Percentiles rank a stretch among this genome's conserved stretches.
phyloP scores from a whole-genome alignment of 2,113 vertebrate genomes.

The Tapirus terrestris region DNA sequence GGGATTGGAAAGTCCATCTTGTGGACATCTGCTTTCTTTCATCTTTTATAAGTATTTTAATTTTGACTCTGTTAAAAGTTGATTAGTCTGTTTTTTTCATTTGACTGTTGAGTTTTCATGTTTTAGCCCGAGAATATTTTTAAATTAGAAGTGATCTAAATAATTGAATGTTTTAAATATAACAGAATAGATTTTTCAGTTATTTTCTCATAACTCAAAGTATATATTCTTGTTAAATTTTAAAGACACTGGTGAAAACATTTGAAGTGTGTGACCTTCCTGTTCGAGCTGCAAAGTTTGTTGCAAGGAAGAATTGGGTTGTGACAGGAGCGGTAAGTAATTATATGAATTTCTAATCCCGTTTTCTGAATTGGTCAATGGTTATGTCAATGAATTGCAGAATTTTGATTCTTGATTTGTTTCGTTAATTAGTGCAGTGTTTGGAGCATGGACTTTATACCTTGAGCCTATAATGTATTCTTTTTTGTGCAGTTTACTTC shows the following conservation, averaged over 20 bases:
- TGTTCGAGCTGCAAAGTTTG: slow-evolving; percentile 98
- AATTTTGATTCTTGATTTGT: slow-evolving; percentile 7
- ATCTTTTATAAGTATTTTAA: background rate
- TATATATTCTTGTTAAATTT: slow-evolving; percentile 66
- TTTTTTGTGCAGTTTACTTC: background rate
- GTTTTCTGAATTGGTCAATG: slow-evolving; percentile 28
- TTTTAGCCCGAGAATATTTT: slow-evolving; percentile 37
- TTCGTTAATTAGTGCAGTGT: background rate
- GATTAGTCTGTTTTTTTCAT: background rate
- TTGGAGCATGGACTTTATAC: slow-evolving; percentile 7
- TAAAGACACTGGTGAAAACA: slow-evolving; percentile 97
- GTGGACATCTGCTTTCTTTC: background rate
- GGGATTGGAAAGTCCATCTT: background rate
- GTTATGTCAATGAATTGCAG: background rate
- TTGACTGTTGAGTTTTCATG: slow-evolving; percentile 17
- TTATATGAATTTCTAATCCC: background rate
- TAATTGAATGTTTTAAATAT: slow-evolving; percentile 7
- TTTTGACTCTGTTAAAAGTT: slow-evolving; percentile 15
- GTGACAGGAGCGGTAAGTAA: slow-evolving; percentile 97
- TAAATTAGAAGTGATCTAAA: slow-evolving; percentile 23
- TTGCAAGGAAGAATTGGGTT: slow-evolving; percentile 99
- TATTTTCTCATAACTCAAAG: background rate
- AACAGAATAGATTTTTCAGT: slow-evolving; percentile 30
- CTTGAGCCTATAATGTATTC: background rate
- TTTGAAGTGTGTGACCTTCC: slow-evolving; percentile 99